Conservation (phyloP, 2,113 vertebrate genomes). For the Halichoeres trimaculatus region DNA sequence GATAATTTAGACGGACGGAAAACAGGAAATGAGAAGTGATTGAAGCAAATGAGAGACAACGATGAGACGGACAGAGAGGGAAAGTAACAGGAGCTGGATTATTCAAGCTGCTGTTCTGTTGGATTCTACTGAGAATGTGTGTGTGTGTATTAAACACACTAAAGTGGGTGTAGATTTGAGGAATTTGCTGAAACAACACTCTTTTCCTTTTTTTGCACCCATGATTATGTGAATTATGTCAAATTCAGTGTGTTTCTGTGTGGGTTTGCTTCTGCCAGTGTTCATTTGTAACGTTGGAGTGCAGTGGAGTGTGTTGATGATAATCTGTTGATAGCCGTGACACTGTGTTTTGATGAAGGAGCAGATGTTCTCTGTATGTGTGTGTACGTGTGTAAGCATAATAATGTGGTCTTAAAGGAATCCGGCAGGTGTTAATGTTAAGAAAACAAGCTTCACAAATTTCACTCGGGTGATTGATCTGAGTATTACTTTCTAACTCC, state of each 20-base stretch:
- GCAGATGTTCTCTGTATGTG: conserved; percentile 37
- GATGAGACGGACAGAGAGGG: conserved; percentile 10
- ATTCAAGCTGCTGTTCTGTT: conserved; percentile 51
- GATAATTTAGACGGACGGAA: conserved; percentile 18
- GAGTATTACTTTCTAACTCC: background rate
- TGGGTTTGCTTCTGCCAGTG: conserved; percentile 3
- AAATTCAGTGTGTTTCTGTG: background rate
- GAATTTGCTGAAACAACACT: conserved; percentile 23
- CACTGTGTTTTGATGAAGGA: conserved; percentile 32
- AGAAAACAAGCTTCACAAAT: conserved; percentile 2
- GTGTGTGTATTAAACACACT: conserved; percentile 57
- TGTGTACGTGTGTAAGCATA: background rate
- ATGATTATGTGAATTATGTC: no score
- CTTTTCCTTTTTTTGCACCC: conserved; percentile 17
- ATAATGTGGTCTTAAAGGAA: conserved; percentile 8
- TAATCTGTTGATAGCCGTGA: conserved; percentile 17
- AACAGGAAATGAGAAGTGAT: conserved; percentile 9
- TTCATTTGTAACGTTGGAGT: conserved; percentile 30
- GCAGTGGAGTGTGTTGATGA: conserved; percentile 25
- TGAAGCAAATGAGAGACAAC: conserved; percentile 14
- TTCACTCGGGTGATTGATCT: background rate
- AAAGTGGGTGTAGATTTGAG: conserved; percentile 16
- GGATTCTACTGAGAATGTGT: conserved; percentile 55
- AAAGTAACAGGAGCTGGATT: conserved; percentile 23
- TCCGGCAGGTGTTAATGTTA: conserved; percentile 13